Evolutionary conservation across 2,888 invertebrate species (phyloP).

Genomic region (Cosmia pyralina): DNA sequence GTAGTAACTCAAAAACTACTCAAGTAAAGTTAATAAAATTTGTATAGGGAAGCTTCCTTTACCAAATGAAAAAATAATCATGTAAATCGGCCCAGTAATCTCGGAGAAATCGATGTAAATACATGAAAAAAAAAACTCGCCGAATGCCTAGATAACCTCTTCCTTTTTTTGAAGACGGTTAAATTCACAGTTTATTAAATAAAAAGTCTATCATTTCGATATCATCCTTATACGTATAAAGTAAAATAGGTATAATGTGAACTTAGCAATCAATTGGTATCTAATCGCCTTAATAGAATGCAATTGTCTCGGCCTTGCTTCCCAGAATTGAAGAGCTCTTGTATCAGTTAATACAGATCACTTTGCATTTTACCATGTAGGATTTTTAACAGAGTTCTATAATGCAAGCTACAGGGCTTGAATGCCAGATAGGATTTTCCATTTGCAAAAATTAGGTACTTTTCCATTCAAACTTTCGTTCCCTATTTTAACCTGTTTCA

Average conservation of each 20-base stretch:
- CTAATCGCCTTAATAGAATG: constrained; percentile 77
- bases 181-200: not conserved
- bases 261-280: constrained; percentile 74
- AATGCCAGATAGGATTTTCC: not conserved
- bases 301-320: constrained; percentile 77
- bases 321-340: constrained; percentile 56
- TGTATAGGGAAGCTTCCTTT: too few relatives aligned
- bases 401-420: not conserved
- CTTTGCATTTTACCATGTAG: constrained; percentile 26
- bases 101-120: too few relatives aligned
- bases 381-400: not conserved
- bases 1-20: too few relatives aligned
- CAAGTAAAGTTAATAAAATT: too few relatives aligned
- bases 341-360: constrained; percentile 17
- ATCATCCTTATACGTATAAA: not conserved
- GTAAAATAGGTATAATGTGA: constrained; percentile 28
- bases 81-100: too few relatives aligned
- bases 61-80: too few relatives aligned
- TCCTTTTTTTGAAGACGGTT: too few relatives aligned
- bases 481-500: not conserved
- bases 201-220: too few relatives aligned
- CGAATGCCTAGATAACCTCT: too few relatives aligned
- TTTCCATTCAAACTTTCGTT: not conserved
- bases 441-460: not conserved
- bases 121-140: too few relatives aligned